Evolutionary conservation across 1,140 invertebrate species (phyloP).

Genomic region (Anthonomus grandis): DNA sequence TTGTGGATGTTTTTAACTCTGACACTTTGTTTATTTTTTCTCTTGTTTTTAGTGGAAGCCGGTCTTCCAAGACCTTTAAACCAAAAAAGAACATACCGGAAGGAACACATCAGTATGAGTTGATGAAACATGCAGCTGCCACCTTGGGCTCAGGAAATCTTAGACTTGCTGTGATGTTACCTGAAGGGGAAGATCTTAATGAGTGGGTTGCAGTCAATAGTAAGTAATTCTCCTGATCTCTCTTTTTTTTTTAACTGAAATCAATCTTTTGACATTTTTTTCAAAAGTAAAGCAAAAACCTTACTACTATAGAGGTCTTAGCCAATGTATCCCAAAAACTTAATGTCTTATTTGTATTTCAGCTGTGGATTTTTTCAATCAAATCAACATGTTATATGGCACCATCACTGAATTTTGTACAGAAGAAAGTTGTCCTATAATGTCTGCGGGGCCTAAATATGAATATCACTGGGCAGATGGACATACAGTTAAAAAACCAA

Average conservation of each 20-base stretch:
- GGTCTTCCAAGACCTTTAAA: constrained; percentile 96
- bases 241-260: not conserved
- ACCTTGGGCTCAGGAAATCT: constrained; percentile 97
- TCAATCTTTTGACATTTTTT: not conserved
- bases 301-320: no score
- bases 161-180: constrained; percentile 90
- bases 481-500: constrained; percentile 96
- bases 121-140: constrained; percentile 99
- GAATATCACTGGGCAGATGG: constrained; percentile 99
- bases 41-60: constrained; percentile 59
- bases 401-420: constrained; percentile 99
- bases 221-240: constrained; percentile 53
- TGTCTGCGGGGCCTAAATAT: constrained; percentile 97
- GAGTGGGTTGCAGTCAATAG: constrained; percentile 99
- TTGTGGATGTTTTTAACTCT: no score
- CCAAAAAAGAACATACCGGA: constrained; percentile 99
- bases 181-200: constrained; percentile 98
- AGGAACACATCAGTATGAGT: constrained; percentile 97
- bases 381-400: constrained; percentile 99
- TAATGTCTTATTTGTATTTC: constrained; percentile 43
- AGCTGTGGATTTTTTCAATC: constrained; percentile 99
- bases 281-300: no score
- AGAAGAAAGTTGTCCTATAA: constrained; percentile 95
- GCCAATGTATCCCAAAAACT: no score
- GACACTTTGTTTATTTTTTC: not conserved